These are phyloP conservation scores for Misgurnus anguillicaudatus DNA, from an alignment of 2,113 vertebrate species.

Conservation along the genomic window DNA sequence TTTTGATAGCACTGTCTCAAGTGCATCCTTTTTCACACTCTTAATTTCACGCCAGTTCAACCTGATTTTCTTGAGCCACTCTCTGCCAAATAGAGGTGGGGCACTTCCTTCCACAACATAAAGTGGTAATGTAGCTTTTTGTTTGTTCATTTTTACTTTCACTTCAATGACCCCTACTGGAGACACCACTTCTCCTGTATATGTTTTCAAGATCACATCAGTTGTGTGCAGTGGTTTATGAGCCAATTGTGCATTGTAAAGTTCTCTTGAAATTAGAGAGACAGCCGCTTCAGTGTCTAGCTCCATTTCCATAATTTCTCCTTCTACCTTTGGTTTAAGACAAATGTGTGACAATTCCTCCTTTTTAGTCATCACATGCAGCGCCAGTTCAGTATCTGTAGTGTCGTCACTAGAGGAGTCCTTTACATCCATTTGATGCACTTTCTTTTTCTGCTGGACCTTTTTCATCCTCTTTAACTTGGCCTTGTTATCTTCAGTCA, in stretches of 20 bases:
- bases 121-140: too few relatives aligned
- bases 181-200: background rate
- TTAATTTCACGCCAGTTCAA: too few relatives aligned
- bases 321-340: slow-evolving; percentile 28
- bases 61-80: too few relatives aligned
- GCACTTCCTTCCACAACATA: too few relatives aligned
- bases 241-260: background rate
- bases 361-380: background rate
- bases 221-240: background rate
- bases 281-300: background rate
- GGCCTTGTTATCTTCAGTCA: background rate
- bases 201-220: background rate
- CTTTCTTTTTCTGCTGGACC: background rate
- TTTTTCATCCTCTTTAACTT: background rate
- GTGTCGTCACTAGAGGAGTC: background rate
- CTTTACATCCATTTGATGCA: slow-evolving; percentile 1
- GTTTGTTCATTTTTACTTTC: too few relatives aligned
- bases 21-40: background rate
- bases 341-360: background rate
- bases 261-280: slow-evolving; percentile 30
- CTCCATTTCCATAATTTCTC: slow-evolving; percentile 31
- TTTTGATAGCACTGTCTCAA: background rate
- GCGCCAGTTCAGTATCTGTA: background rate
- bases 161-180: background rate
- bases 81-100: too few relatives aligned